A percentile compares a stretch with the other conserved stretches of the same genome.
These are phyloP conservation scores for Pristionchus exspectatus DNA, from an alignment of 2,888 invertebrate species.

Conservation along the genomic window DNA sequence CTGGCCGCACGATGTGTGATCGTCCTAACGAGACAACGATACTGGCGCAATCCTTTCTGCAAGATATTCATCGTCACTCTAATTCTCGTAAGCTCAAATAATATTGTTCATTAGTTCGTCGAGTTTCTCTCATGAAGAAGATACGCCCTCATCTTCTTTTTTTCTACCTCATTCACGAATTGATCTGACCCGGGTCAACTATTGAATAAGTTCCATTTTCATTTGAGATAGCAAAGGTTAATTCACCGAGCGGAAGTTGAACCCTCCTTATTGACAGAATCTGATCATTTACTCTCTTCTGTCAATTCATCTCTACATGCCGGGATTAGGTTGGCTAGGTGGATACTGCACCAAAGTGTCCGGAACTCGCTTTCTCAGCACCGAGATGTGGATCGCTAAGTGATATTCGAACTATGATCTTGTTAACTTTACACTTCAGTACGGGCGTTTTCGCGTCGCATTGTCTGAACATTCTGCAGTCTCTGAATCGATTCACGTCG, in stretches of 20 bases:
- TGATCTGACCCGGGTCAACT: no score
- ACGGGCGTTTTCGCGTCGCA: not conserved
- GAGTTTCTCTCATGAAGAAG: no score
- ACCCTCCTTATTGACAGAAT: no score
- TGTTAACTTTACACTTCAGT: not conserved
- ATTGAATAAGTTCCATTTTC: no score
- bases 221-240: no score
- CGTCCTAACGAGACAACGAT: not conserved
- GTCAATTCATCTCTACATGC: not conserved
- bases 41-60: slow-evolving; percentile 6
- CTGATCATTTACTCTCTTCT: not conserved
- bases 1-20: not conserved
- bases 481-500: not conserved
- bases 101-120: no score
- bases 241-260: no score
- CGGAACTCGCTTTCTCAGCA: not conserved
- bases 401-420: not conserved
- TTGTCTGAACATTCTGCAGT: not conserved
- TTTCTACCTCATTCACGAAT: no score
- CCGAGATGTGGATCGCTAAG: not conserved
- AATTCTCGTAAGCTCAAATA: not conserved
- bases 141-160: no score
- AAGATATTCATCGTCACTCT: slow-evolving; percentile 13
- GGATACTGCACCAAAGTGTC: not conserved
- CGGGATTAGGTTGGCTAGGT: not conserved